phyloP scores from a whole-genome alignment of 1,140 invertebrate species.

The Pissodes strobi region DNA sequence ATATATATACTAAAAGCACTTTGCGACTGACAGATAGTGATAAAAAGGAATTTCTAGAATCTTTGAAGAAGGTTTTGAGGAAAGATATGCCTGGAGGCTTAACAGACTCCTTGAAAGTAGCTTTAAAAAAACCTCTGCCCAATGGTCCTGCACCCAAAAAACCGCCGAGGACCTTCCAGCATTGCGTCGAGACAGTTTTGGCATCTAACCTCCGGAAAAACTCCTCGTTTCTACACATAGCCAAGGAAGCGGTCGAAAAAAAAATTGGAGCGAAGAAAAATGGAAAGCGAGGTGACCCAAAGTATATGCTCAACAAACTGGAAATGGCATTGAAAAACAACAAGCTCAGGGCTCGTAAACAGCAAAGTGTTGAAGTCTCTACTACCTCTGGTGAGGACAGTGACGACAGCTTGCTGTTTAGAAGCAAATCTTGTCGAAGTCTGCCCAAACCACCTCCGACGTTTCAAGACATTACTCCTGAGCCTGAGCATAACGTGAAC shows the following conservation, averaged over 20 bases:
- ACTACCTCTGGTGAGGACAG: constrained; percentile 48
- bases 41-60: constrained; percentile 30
- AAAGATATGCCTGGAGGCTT: constrained; percentile 28
- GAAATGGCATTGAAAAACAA: constrained; percentile 62
- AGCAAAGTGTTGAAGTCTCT: constrained; percentile 37
- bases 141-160: constrained; percentile 71
- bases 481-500: neutral
- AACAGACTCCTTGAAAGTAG: constrained; percentile 65
- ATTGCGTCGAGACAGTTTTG: constrained; percentile 47
- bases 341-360: constrained; percentile 49
- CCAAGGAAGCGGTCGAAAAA: too few species aligned
- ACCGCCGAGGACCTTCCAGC: constrained; percentile 69
- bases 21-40: constrained; percentile 43
- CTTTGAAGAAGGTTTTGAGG: constrained; percentile 15
- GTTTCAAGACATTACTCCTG: neutral
- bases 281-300: too few species aligned
- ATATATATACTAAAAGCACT: constrained; percentile 44
- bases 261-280: too few species aligned
- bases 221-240: constrained; percentile 34
- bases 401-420: constrained; percentile 45
- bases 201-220: constrained; percentile 32
- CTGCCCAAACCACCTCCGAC: constrained; percentile 20
- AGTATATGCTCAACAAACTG: constrained; percentile 60
- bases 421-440: constrained; percentile 38
- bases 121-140: constrained; percentile 66